Evolutionary conservation across 2,113 vertebrate species (phyloP), one percentile per base, ranked within the genome.

Genomic region (Syrrhaptes paradoxus): DNA sequence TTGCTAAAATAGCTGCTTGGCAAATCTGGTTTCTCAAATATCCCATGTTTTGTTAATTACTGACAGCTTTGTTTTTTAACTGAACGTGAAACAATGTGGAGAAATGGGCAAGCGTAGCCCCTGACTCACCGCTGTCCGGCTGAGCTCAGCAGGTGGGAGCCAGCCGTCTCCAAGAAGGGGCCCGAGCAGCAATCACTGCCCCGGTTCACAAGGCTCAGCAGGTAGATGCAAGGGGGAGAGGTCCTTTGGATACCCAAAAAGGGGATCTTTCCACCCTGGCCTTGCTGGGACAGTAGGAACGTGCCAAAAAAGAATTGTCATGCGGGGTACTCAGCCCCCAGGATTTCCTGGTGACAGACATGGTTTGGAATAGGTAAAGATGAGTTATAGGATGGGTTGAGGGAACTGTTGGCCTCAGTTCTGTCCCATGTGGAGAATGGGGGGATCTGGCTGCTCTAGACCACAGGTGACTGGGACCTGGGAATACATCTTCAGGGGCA

Each of bases 1-100:
- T 95, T 97, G 96, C 88, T 97, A 97, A 97, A 97, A 96, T 97
- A 97, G 97, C 97, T 97, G 95, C 95, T 94, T 65, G 46, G 96
- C 95, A 97, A 97, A 97, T 95, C 86, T 97, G 96, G 93, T 97
- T 98, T 97, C 97, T 97, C 95, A 97, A 97, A 97, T 94, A 94
- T 94, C 94, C 96, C 96, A 92, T 97, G 96, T 96, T 98, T 95
- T 96, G 89, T 94, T 98, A 98, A 98, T 98, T 98, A 97, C 96
- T 93, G 96, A 97, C 97, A 97, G 96, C 77, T 92, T 97, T 96
- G 95, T 95, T 98, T 98, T 98, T 96, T 97, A 96, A 97, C 97
- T 95, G 96, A 97, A 98, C 90, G 90, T 97, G 96, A 97, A 97
- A 93, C 97, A 96, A 97, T 92, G 76, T 95, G 79, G 96, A 94